These are phyloP conservation scores for Numida meleagris DNA, from an alignment of 2,113 vertebrate species.

Conservation along the genomic window DNA sequence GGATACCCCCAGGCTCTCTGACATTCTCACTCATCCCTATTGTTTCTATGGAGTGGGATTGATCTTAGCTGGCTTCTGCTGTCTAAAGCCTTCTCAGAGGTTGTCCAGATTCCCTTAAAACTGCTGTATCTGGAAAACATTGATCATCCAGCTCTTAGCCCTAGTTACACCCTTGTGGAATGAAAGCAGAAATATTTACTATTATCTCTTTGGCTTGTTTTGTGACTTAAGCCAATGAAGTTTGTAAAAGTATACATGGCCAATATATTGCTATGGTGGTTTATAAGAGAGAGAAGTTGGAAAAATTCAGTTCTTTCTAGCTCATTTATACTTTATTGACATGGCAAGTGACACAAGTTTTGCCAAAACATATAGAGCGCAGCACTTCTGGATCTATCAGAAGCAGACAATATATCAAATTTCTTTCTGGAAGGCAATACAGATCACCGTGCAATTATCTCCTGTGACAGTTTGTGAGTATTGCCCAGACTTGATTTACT, in stretches of 20 bases:
- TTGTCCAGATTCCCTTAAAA: background rate
- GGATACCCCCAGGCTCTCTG: background rate
- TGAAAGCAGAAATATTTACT: background rate
- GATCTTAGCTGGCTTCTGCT: background rate
- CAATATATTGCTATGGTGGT: background rate
- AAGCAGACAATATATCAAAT: background rate
- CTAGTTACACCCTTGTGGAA: background rate
- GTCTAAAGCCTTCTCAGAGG: background rate
- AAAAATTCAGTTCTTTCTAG: background rate
- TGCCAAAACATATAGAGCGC: background rate
- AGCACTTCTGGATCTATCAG: background rate
- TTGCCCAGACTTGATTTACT: background rate
- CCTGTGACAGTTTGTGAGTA: background rate
- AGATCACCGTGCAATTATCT: background rate
- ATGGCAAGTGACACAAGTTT: background rate
- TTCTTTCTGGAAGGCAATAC: background rate
- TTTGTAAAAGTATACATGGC: background rate
- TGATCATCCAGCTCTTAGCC: background rate
- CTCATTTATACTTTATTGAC: background rate
- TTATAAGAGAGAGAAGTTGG: background rate
- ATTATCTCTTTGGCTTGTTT: background rate
- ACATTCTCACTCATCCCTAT: background rate
- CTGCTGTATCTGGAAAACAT: background rate
- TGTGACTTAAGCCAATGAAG: background rate
- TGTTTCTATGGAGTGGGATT: background rate